Evolutionary conservation across 2,113 vertebrate species (phyloP).

Genomic region (Oncorhynchus keta): DNA sequence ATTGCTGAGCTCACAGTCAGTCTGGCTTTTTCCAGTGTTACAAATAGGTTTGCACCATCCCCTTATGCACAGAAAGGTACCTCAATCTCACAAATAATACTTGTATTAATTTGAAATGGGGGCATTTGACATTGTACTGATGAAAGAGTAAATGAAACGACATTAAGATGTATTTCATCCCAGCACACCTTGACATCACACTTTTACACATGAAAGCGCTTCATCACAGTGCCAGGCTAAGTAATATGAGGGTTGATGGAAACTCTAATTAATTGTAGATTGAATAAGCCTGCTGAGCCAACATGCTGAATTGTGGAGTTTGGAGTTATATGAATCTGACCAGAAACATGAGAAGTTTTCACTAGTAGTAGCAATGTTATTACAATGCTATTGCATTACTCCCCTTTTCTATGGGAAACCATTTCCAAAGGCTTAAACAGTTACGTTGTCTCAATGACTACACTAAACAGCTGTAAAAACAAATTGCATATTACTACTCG

Average conservation of each 20-base stretch:
- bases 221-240: slow-evolving; percentile 4
- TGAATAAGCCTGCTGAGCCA: background rate
- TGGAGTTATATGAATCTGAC: no score
- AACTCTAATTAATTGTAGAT: slow-evolving; percentile 15
- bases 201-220: background rate
- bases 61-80: background rate
- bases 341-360: no score
- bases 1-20: background rate
- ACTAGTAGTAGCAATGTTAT: no score
- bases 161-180: slow-evolving; percentile 30
- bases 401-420: no score
- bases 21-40: background rate
- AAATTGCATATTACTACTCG: background rate
- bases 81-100: background rate
- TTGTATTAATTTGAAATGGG: background rate
- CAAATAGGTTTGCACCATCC: background rate
- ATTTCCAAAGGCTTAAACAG: background rate
- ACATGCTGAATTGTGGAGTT: background rate
- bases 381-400: no score
- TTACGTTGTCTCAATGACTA: background rate
- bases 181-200: slow-evolving; percentile 15
- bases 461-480: background rate
- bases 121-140: slow-evolving; percentile 23
- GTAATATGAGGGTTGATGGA: slow-evolving; percentile 6
- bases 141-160: slow-evolving; percentile 19